Percentiles rank a stretch among this genome's conserved stretches.
phyloP scores from a whole-genome alignment of 2,797 vertebrate species.

The Chromis chromis region DNA sequence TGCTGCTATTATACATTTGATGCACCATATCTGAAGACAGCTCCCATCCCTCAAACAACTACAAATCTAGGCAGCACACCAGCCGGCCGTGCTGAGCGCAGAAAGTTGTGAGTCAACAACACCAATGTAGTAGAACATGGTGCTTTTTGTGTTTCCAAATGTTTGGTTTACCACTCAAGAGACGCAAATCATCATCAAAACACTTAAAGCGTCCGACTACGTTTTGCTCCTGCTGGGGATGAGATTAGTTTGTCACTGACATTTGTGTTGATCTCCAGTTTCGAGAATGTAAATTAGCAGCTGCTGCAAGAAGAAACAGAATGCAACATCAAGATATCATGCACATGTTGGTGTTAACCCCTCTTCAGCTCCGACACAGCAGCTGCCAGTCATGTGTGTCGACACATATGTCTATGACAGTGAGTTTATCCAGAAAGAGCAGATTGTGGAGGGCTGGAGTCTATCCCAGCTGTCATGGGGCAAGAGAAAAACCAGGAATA shows the following conservation, averaged over 20 bases:
- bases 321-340: conserved; percentile 60
- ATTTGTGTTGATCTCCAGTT: conserved; percentile 53
- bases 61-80: conserved; percentile 37
- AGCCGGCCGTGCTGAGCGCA: not conserved
- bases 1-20: conserved; percentile 51
- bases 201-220: conserved; percentile 23
- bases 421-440: conserved; percentile 3
- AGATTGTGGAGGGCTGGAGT: too few species aligned
- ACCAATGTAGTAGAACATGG: not conserved
- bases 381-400: conserved; percentile 41
- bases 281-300: conserved; percentile 57
- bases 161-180: conserved; percentile 36
- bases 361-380: conserved; percentile 45
- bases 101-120: conserved; percentile 20
- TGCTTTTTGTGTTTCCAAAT: conserved; percentile 23
- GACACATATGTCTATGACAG: conserved; percentile 6
- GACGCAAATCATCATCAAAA: conserved; percentile 28
- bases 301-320: conserved; percentile 57
- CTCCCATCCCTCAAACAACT: conserved; percentile 48
- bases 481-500: too few species aligned
- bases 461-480: too few species aligned
- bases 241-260: conserved; percentile 47
- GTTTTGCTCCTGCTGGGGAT: conserved; percentile 26
- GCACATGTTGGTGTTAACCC: conserved; percentile 58
- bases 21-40: conserved; percentile 39